Conservation (phyloP, 2,113 vertebrate species). For the Bufo gargarizans region DNA sequence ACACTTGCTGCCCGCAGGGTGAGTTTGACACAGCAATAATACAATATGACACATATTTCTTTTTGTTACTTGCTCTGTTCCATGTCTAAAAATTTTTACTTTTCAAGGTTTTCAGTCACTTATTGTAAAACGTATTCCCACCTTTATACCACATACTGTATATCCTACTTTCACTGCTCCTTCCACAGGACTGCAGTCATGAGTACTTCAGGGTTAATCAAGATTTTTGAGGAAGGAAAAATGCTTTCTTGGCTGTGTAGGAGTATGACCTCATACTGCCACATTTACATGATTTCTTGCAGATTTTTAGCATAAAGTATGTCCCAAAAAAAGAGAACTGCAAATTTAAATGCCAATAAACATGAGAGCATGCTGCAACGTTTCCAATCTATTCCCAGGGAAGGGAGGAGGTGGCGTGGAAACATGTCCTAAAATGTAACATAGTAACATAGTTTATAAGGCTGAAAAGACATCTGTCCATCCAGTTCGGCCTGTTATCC, state of each 20-base stretch:
- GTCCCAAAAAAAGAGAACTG: neutral
- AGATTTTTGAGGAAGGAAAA: neutral
- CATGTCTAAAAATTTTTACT: neutral
- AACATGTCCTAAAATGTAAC: neutral
- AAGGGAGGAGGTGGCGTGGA: neutral
- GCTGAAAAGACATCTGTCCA: too few relatives aligned
- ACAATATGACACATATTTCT: neutral
- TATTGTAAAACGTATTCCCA: neutral
- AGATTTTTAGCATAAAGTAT: neutral
- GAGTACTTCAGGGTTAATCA: neutral
- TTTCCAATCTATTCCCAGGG: neutral
- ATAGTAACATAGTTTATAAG: too few relatives aligned
- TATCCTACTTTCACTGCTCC: neutral
- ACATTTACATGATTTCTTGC: neutral
- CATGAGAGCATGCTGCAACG: neutral
- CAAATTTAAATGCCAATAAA: neutral
- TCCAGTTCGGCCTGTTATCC: too few relatives aligned
- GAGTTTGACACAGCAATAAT: conserved; percentile 17
- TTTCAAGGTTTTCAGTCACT: neutral
- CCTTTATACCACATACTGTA: neutral
- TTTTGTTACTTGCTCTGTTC: neutral
- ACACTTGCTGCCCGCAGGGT: conserved; percentile 54
- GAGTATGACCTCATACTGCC: neutral
- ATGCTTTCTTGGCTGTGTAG: neutral
- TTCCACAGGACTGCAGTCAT: neutral